Evolutionary conservation across 1,140 invertebrate genomes (phyloP).

Genomic region (Bombus turneri): DNA sequence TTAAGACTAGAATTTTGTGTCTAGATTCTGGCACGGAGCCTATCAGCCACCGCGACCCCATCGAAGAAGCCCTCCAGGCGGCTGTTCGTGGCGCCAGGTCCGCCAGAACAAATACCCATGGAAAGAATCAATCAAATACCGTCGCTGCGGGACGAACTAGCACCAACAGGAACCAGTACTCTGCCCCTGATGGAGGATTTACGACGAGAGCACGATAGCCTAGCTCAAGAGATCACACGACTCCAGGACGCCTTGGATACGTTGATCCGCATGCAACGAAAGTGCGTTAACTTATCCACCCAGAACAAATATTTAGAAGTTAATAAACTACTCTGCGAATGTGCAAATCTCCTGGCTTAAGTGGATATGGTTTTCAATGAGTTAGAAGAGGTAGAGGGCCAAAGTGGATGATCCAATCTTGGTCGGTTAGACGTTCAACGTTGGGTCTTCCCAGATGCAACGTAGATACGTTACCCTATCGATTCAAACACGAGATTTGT

Average conservation of each 20-base stretch:
- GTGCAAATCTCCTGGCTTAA: no score
- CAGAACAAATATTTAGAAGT: not conserved
- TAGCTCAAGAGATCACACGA: conserved; percentile 93
- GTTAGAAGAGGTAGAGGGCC: not conserved
- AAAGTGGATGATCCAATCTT: not conserved
- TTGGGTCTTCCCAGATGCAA: not conserved
- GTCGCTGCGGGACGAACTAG: conserved; percentile 91
- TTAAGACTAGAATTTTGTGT: not conserved
- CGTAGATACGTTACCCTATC: not conserved
- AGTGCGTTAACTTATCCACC: conserved; percentile 80
- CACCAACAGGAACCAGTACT: conserved; percentile 89
- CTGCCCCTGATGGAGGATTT: conserved; percentile 90
- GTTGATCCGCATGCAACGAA: conserved; percentile 92
- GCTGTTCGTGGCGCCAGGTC: conserved; percentile 77
- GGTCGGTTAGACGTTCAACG: no score
- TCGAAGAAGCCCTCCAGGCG: conserved; percentile 75
- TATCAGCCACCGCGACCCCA: conserved; percentile 68
- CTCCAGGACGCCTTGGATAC: conserved; percentile 93
- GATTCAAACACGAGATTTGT: not conserved
- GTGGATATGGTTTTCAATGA: not conserved
- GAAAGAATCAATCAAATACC: conserved; percentile 81
- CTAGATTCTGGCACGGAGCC: conserved; percentile 73
- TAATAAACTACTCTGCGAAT: not conserved
- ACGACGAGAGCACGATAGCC: conserved; percentile 90
- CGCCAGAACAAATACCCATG: conserved; percentile 75